Evolutionary conservation across 2,888 invertebrate species (phyloP).

Genomic region (Aspidiotus destructor): DNA sequence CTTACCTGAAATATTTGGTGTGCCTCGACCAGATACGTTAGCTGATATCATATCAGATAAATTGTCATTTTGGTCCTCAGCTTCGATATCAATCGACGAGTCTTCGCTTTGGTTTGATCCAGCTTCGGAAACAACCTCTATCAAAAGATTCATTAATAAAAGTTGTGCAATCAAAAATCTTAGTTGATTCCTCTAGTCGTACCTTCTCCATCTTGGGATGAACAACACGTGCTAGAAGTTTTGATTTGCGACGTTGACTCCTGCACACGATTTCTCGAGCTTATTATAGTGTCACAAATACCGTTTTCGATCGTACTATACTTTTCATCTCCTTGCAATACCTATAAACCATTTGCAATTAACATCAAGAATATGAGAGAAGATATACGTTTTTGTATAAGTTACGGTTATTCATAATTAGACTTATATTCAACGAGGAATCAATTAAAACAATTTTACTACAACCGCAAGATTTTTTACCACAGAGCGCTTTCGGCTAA

Average conservation of each 20-base stretch:
- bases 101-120: slow-evolving; percentile 92
- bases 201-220: slow-evolving; percentile 29
- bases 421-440: too few species aligned
- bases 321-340: slow-evolving; percentile 8
- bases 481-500: too few species aligned
- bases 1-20: slow-evolving; percentile 81
- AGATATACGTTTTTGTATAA: neutral
- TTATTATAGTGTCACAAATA: slow-evolving; percentile 20
- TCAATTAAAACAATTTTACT: too few species aligned
- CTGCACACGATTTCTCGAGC: slow-evolving; percentile 9
- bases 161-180: neutral
- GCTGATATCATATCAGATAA: slow-evolving; percentile 96
- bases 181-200: slow-evolving; percentile 4
- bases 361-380: neutral
- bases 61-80: slow-evolving; percentile 76
- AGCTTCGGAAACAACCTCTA: slow-evolving; percentile 90
- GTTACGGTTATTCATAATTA: neutral
- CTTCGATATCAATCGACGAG: slow-evolving; percentile 70
- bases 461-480: too few species aligned
- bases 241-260: slow-evolving; percentile 17
- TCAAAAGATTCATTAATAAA: slow-evolving; percentile 37
- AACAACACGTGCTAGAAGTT: slow-evolving; percentile 25
- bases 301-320: slow-evolving; percentile 12
- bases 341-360: too few species aligned
- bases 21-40: slow-evolving; percentile 82